Evolutionary conservation across 30 jellyfish, hydroid and myxozoan genomes (phyloP), one percentile per base, ranked within the genome.

Genomic region (Aurelia aurita complex sp. Pacific): DNA sequence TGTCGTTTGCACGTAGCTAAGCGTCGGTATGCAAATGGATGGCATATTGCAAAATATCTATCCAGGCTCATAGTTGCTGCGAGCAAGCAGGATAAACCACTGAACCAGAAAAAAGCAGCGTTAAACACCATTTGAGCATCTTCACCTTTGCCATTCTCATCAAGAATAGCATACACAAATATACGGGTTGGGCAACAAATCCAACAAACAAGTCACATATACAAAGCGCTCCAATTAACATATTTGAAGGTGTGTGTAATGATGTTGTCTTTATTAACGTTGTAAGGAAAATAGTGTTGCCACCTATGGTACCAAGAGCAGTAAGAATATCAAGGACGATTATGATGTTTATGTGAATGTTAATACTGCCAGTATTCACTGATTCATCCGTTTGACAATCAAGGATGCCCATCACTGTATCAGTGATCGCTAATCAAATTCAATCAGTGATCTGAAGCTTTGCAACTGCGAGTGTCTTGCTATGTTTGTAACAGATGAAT

Each of bases 31-130:
- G 29, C 63, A 36, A 70, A 70, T 15, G 80, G 80, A 36, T 16
- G 33, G 64, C 80, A 70, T 5, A 70, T 70, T 8, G 64, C 80
- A 6, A 70, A 52, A 14, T 32, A 70, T 23, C 80, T 43, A 70
- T 70, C 80, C 23, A n/a, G 90, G 75, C 90, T 81, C 17, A 81
- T 53, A 55, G 60, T 36, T 29, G 83, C 90, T 4, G 69, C 90
- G 12, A 81, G 36, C 5, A 54, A 17, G 69, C 80, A 65, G 15
- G 90, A 81, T 7, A 55, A 77, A 7, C 87, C 87, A 62, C 87
- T 77, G 67, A 64, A 62, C 42, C 62, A 65, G 51, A 64, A 51
- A 38, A 77, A 77, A 8, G 62, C 63, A 5, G 64, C 5, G 15
- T 77, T 66, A 63, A 77, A 77, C 4, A 76, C 66, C 16, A 0